Evolutionary conservation across 23 tunicate species (phyloP).

Genomic region (Styela clava): DNA sequence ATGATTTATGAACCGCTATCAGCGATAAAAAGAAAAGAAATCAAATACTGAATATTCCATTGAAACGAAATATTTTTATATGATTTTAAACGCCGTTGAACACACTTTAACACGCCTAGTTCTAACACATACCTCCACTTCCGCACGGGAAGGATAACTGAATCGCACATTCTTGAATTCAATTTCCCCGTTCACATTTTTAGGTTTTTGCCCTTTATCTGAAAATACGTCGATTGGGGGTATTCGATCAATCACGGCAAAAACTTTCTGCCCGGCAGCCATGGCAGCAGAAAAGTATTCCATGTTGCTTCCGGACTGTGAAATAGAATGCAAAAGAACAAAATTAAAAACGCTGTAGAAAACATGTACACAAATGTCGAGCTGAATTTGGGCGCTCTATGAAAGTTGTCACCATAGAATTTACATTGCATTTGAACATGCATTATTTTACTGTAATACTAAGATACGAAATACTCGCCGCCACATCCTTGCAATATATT

Average conservation of each 20-base stretch:
- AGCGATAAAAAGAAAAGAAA: background rate
- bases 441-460: too few species aligned
- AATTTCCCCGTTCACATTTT: constrained; percentile 1
- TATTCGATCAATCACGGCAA: background rate
- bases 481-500: too few species aligned
- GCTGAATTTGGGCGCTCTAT: too few species aligned
- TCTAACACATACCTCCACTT: constrained; percentile 13
- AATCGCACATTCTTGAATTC: constrained; percentile 9
- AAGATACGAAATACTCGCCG: too few species aligned
- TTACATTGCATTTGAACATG: too few species aligned
- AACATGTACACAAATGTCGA: too few species aligned
- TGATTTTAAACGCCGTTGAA: background rate
- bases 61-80: background rate
- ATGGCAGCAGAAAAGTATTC: constrained; percentile 3
- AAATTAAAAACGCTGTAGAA: too few species aligned
- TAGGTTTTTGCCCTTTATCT: background rate
- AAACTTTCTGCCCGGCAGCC: constrained; percentile 4
- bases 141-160: constrained; percentile 4
- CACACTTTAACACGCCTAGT: background rate
- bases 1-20: background rate
- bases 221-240: background rate
- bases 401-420: too few species aligned
- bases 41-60: background rate
- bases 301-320: constrained; percentile 7
- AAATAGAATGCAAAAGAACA: too few species aligned